Base-by-base conservation (phyloP, 2,797 vertebrate species). In the Galaxias olidus region DNA sequence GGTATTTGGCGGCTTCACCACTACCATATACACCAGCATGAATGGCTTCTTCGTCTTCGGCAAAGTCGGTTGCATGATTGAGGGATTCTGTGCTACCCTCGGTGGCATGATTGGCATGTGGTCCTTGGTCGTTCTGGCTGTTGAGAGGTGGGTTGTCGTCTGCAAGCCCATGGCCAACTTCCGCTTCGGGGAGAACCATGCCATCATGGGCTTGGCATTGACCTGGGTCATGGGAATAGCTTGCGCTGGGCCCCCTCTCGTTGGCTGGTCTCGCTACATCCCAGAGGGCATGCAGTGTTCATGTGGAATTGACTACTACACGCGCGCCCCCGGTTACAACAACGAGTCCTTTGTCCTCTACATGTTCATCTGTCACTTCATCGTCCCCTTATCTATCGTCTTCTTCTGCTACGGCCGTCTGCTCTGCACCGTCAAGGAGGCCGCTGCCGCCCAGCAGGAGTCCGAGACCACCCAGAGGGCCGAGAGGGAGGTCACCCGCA, bases 91-190 rank as follows among this genome's bases (percentile, higher is more conserved):
- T 61, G 97, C 98, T 58, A 99, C 97, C 0, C 77, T 95, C 1
- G 97, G 97, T 0, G 97, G 98, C 91, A 94, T 97, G 76, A 92
- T 98, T 0, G 86, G 77, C 4, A 94, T 99, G 62, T 99, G 97
- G 97, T 97, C 94, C 0, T 82, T 99, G 84, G 96, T 98, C 41
- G 94, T 97, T 65, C 87, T 99, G 88, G 96, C 97, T 73, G 7
- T 99, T 0, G 97, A 98, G 77, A 92, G 98, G 71, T 99, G 96
- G 2, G 1, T 99, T 9, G 97, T 99, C 19, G 95, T 99, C 86
- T 99, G 98, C 90, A 99, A 99, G 76, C 98, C 97, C 73, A 95
- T 99, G 90, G 93, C 91, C 92, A 98, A 96, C 91, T 99, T 99
- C 90, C 94, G 97, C 80, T 99, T 99, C 0, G 90, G 92, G 6